These are phyloP conservation scores for Ictalurus furcatus DNA, from an alignment of 2,113 vertebrate species.

Conservation along the genomic window DNA sequence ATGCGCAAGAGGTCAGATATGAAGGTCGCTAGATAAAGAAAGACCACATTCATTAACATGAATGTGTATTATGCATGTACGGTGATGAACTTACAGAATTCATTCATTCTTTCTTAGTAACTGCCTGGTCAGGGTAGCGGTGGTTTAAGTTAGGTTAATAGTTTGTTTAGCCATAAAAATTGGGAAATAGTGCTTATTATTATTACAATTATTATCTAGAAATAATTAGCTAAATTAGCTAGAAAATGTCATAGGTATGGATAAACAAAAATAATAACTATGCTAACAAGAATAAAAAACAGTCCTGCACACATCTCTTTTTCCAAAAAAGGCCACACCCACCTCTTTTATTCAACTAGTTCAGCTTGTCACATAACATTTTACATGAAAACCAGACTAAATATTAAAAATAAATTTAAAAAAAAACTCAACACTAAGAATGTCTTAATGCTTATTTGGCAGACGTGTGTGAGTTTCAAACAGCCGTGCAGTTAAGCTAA, in stretches of 20 bases:
- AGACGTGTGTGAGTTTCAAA: neutral
- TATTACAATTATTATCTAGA: neutral
- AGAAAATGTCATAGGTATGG: neutral
- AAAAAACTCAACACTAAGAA: neutral
- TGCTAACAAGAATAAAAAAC: neutral
- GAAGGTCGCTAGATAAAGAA: neutral
- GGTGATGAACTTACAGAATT: neutral
- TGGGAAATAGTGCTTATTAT: no score
- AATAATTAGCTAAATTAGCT: neutral
- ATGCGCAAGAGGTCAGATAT: neutral
- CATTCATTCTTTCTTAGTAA: neutral
- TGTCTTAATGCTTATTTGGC: slow-evolving; percentile 3
- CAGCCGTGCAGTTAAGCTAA: neutral
- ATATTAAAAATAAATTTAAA: neutral
- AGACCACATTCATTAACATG: neutral
- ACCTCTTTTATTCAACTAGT: neutral
- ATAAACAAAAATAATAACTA: neutral
- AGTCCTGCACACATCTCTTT: neutral
- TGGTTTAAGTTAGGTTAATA: neutral
- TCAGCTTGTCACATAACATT: neutral
- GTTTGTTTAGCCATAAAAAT: neutral
- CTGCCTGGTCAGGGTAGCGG: neutral
- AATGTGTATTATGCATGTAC: neutral
- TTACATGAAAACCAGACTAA: slow-evolving; percentile 11
- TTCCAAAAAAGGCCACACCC: neutral